These are phyloP conservation scores for Chrysolina americana DNA, from an alignment of 2,888 invertebrate species.

Conservation along the genomic window DNA sequence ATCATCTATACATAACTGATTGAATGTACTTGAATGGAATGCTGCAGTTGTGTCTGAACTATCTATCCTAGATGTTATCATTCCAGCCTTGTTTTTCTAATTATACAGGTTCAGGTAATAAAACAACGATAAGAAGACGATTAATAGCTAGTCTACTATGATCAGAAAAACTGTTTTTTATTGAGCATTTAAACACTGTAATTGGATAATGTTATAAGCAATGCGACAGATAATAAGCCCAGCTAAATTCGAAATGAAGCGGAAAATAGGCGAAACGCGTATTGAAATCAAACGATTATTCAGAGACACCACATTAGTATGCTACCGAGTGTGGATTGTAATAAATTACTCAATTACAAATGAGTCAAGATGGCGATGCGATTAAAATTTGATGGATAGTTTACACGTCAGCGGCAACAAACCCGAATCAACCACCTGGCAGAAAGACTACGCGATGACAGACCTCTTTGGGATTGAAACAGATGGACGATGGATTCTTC, in stretches of 20 bases:
- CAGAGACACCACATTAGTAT: constrained; percentile 24
- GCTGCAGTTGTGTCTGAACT: too few relatives aligned
- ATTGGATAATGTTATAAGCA: background rate
- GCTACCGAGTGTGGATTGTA: constrained; percentile 46
- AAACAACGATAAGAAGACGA: background rate
- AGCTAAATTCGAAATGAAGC: background rate
- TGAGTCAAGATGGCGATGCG: constrained; percentile 51
- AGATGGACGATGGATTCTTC: constrained; percentile 29
- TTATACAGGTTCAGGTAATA: too few relatives aligned
- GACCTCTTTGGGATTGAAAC: constrained; percentile 39
- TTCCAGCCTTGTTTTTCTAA: background rate
- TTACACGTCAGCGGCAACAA: constrained; percentile 42
- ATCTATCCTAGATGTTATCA: too few relatives aligned
- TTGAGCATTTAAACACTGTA: background rate
- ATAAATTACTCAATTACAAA: constrained; percentile 51
- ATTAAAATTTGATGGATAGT: constrained; percentile 55
- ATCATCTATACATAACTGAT: too few relatives aligned
- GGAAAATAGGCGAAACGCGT: constrained; percentile 9
- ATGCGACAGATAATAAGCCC: background rate
- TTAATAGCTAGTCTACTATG: background rate
- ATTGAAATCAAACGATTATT: background rate
- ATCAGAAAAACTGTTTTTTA: background rate
- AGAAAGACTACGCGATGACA: constrained; percentile 40
- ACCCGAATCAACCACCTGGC: constrained; percentile 58
- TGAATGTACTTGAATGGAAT: too few relatives aligned